A percentile compares a stretch with the other conserved stretches of the same genome.
Evolutionary conservation across 2,797 vertebrate genomes (phyloP).

Genomic region (Mormyrops boulengeri): DNA sequence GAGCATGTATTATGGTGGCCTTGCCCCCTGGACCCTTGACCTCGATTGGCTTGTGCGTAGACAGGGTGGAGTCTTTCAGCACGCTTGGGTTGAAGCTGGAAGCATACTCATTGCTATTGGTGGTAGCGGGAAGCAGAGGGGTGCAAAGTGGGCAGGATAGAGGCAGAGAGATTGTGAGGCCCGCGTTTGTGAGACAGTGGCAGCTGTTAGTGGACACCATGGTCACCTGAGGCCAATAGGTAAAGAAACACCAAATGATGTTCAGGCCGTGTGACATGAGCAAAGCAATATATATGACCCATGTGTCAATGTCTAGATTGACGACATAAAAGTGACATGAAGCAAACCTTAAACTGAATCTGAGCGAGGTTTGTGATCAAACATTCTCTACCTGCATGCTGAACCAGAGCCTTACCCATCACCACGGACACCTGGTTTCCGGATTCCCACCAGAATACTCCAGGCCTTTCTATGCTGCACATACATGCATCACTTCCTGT

Average conservation of each 20-base stretch:
- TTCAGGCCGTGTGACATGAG: background rate
- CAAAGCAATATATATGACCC: background rate
- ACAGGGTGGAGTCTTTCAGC: conserved; percentile 76
- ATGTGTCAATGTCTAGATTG: background rate
- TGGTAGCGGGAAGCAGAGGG: background rate
- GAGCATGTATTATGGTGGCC: conserved; percentile 91
- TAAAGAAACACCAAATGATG: background rate
- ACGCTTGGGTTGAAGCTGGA: conserved; percentile 72
- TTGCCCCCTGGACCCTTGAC: conserved; percentile 95
- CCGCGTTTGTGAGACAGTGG: background rate
- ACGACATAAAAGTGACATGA: background rate
- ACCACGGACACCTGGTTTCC: background rate
- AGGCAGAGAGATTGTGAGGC: background rate
- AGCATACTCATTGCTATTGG: conserved; percentile 63
- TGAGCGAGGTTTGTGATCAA: background rate
- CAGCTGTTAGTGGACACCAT: background rate
- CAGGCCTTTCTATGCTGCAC: background rate
- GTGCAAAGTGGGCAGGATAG: conserved; percentile 12
- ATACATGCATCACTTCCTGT: background rate
- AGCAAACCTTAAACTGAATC: background rate
- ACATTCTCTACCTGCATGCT: background rate
- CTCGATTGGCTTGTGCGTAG: conserved; percentile 87
- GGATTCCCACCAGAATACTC: background rate
- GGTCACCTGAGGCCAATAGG: background rate
- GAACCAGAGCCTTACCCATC: background rate